These are phyloP conservation scores for Drosophila formosana DNA, from an alignment of 2,888 invertebrate genomes.

Conservation along the genomic window DNA sequence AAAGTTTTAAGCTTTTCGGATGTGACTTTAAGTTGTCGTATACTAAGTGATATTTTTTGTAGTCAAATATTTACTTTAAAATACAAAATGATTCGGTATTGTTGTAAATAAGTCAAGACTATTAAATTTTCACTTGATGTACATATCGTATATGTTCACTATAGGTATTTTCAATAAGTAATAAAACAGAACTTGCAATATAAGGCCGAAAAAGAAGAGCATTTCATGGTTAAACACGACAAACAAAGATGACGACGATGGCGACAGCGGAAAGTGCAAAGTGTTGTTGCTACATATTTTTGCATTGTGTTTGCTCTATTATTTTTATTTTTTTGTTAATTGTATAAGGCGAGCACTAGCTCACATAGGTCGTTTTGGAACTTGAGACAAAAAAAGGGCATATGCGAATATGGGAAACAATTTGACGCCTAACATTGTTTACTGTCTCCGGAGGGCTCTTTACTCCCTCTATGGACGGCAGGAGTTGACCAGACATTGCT, in stretches of 20 bases:
- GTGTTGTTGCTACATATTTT: constrained; percentile 62
- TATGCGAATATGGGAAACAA: constrained; percentile 46
- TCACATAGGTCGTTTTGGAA: constrained; percentile 34
- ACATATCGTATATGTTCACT: no score
- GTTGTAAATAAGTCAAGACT: no score
- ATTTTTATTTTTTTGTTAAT: constrained; percentile 54
- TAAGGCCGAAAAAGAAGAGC: constrained; percentile 9
- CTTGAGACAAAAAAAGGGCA: constrained; percentile 24
- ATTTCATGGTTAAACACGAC: constrained; percentile 50
- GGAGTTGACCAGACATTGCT: constrained; percentile 10
- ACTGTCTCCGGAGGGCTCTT: constrained; percentile 8
- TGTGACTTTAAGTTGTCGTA: neutral
- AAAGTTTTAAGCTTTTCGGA: neutral
- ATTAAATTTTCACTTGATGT: no score
- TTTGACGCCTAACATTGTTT: constrained; percentile 39
- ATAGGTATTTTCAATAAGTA: no score
- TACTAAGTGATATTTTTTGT: no score
- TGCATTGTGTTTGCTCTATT: constrained; percentile 35
- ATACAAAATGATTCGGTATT: no score
- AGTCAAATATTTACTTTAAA: no score
- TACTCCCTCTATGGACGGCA: constrained; percentile 22
- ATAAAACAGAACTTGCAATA: no score
- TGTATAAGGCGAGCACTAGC: constrained; percentile 38
- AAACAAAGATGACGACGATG: constrained; percentile 22
- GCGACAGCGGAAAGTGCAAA: constrained; percentile 58